phyloP scores from a whole-genome alignment of 2,888 invertebrate genomes.

The Heliothis peltigera region DNA sequence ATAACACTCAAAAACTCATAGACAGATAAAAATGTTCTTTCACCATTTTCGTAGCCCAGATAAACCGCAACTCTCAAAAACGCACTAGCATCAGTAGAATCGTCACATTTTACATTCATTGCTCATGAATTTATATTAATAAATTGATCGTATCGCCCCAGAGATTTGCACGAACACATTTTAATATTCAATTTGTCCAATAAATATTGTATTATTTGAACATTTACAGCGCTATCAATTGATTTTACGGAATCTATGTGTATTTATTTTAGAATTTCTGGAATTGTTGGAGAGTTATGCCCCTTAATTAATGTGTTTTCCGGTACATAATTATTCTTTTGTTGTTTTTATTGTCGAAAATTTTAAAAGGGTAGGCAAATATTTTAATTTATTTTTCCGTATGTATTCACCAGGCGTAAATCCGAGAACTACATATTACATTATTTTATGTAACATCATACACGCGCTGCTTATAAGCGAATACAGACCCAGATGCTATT shows the following conservation, averaged over 20 bases:
- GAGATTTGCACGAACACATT: conserved; percentile 47
- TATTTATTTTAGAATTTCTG: conserved; percentile 35
- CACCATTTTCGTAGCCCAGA: background rate
- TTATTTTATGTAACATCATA: background rate
- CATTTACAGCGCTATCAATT: conserved; percentile 45
- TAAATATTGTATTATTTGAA: conserved; percentile 55
- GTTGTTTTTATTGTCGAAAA: background rate
- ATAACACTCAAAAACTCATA: background rate
- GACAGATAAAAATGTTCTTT: conserved; percentile 3
- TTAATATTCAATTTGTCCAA: conserved; percentile 58
- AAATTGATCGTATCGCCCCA: conserved; percentile 50
- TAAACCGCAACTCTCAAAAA: conserved; percentile 28
- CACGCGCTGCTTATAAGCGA: too few relatives aligned
- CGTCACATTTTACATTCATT: conserved; percentile 46
- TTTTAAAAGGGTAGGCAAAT: background rate
- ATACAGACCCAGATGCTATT: too few relatives aligned
- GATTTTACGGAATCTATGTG: conserved; percentile 25
- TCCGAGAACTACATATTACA: background rate
- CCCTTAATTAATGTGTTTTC: conserved; percentile 7
- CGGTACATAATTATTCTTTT: background rate
- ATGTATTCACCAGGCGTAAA: background rate
- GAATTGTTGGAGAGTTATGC: conserved; percentile 14
- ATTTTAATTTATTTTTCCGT: background rate
- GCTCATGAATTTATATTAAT: conserved; percentile 60
- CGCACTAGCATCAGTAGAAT: conserved; percentile 20